Conservation (phyloP, 2,888 invertebrate genomes). For the Eupithecia subfuscata region DNA sequence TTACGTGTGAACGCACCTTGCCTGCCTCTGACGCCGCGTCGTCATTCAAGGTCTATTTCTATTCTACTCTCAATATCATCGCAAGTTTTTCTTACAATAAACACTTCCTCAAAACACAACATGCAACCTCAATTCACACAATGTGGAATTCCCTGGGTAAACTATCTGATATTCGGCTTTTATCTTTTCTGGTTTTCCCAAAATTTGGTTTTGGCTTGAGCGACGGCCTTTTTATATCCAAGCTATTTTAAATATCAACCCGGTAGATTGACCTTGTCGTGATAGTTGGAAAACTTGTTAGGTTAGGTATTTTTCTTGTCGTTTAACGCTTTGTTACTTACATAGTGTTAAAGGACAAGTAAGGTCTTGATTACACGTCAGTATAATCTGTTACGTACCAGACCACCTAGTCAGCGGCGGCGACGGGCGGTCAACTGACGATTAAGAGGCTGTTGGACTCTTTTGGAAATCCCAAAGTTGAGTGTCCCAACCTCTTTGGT, state of each 20-base stretch:
- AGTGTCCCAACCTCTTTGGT: constrained; percentile 44
- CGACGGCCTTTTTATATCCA: constrained; percentile 48
- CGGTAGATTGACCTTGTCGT: constrained; percentile 52
- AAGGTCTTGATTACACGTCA: neutral
- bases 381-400: constrained; percentile 17
- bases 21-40: constrained; percentile 53
- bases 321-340: neutral
- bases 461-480: constrained; percentile 68
- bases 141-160: constrained; percentile 59
- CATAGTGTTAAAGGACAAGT: neutral
- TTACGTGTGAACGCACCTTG: constrained; percentile 66
- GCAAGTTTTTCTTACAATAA: constrained; percentile 32
- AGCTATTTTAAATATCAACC: constrained; percentile 61
- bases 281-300: constrained; percentile 46
- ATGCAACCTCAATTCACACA: constrained; percentile 28
- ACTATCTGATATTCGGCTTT: constrained; percentile 54
- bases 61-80: constrained; percentile 59
- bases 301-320: neutral
- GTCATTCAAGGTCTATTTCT: constrained; percentile 65
- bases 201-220: constrained; percentile 51
- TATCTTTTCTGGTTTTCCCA: constrained; percentile 63
- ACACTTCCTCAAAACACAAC: constrained; percentile 11
- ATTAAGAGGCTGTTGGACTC: constrained; percentile 49
- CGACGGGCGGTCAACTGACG: constrained; percentile 40
- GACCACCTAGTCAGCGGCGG: constrained; percentile 30